A percentile compares a stretch with the other conserved stretches of the same genome.
These are phyloP conservation scores for Gadopsis bispinosus DNA, from an alignment of 2,797 vertebrate genomes.

Conservation along the genomic window DNA sequence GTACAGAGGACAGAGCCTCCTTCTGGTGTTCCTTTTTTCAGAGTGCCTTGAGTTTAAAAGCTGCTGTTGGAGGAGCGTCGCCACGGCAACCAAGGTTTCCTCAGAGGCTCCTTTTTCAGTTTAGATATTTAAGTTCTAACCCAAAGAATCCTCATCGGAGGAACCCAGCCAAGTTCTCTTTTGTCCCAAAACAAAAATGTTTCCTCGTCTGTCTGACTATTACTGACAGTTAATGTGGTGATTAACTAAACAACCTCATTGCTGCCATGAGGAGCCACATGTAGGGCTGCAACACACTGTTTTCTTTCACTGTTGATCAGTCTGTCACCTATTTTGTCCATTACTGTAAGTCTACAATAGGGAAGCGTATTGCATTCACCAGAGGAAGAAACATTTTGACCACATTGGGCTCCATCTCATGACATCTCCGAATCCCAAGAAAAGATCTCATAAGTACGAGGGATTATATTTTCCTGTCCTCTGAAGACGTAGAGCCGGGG, in stretches of 20 bases:
- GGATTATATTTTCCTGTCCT: background rate
- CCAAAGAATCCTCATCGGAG: background rate
- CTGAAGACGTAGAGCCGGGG: background rate
- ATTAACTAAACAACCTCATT: background rate
- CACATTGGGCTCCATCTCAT: background rate
- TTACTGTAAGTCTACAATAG: background rate
- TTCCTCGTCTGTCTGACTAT: background rate
- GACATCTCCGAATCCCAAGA: too few relatives aligned
- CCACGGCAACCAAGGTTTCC: background rate
- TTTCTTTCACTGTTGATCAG: background rate
- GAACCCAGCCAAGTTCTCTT: background rate
- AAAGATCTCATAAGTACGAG: too few relatives aligned
- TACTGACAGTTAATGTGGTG: background rate
- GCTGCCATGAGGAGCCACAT: background rate
- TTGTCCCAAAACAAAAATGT: background rate
- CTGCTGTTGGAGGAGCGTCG: background rate
- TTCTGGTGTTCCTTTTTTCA: background rate
- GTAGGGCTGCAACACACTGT: background rate
- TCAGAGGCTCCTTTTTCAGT: background rate
- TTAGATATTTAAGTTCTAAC: background rate
- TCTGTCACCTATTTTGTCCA: background rate
- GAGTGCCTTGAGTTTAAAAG: constrained; percentile 49
- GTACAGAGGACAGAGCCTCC: background rate
- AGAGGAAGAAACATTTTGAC: too few relatives aligned
- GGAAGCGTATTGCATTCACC: background rate